Evolutionary conservation across 2,113 vertebrate genomes (phyloP), one percentile per base, ranked within the genome.

Genomic region (Alethe castanea): DNA sequence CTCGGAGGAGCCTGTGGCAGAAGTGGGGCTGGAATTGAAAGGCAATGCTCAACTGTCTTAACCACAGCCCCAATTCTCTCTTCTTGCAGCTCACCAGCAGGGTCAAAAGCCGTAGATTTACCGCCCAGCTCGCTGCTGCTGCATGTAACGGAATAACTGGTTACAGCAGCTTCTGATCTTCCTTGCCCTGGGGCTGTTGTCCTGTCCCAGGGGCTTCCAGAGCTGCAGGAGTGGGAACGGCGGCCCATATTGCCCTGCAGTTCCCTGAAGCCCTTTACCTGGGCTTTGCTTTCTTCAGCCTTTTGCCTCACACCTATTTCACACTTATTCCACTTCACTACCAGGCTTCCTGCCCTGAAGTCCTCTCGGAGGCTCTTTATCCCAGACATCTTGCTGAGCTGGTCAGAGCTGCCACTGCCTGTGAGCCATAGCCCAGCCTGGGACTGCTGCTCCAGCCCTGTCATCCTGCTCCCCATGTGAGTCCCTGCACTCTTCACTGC

Each of bases 21-120:
- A 59, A 71, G 22, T 14, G 17, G 57, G 56, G 73, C 40, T 84
- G 64, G 74, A 57, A 79, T 50, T 10, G 85, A 71, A 79, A 89
- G 88, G 62, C 78, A 82, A 40, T 0, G 4, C 76, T 88, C 92
- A 97, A 94, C 96, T 88, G 92, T 61, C 92, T 65, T 90, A 96
- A 96, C 94, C 95, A 76, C 94, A 96, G 79, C 2, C 1, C 28
- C 35, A 8, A 12, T 40, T 44, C n/a, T 80, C 45, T 82, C 81
- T 44, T 45, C 90, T 81, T 69, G 48, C 66, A 67, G 45, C 70
- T 67, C 92, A 56, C 35, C 48, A 53, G 57, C 0, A 0, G 25
- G 71, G n/a, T 33, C 0, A 0, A 61, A 82, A 69, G 15, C 45
- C 35, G 59, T 2, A 61, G 74, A 57, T 80, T 80, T 85, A 35